Conservation (phyloP, 2,888 invertebrate genomes). For the Xiphydria camelus region DNA sequence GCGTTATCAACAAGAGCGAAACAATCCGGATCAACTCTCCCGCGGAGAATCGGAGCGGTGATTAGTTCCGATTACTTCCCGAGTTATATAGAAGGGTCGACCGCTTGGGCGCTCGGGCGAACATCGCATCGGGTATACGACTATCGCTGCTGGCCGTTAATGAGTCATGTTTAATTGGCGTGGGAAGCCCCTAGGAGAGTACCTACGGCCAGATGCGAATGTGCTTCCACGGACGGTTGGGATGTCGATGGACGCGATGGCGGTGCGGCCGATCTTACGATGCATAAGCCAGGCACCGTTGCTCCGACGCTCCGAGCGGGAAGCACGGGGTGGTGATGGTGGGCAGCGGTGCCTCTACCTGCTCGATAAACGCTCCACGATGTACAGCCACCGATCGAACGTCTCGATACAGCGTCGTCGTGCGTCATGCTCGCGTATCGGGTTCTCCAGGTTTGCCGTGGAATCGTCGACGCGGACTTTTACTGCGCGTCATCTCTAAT, state of each 20-base stretch:
- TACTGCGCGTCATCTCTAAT: no score
- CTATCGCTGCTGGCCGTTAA: conserved; percentile 54
- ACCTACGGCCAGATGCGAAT: conserved; percentile 40
- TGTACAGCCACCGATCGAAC: no score
- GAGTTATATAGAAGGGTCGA: conserved; percentile 43
- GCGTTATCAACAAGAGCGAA: no score
- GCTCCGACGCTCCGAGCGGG: no score
- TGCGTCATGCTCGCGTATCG: no score
- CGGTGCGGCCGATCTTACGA: conserved; percentile 5
- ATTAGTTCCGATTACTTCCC: conserved; percentile 52
- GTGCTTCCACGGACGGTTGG: conserved; percentile 24
- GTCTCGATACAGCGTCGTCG: no score
- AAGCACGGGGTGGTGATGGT: no score
- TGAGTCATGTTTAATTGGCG: conserved; percentile 60
- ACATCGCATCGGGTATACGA: conserved; percentile 51
- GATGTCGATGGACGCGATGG: conserved; percentile 15
- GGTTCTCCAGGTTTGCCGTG: no score
- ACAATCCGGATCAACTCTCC: no score
- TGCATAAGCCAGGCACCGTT: background rate
- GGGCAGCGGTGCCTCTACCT: background rate
- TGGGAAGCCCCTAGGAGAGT: conserved; percentile 53
- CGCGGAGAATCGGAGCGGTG: conserved; percentile 30
- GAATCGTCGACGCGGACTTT: no score
- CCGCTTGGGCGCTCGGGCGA: conserved; percentile 27
- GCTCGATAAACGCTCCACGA: background rate